Conservation (phyloP, 2,888 invertebrate species). For the Fissipunctia ypsillon region DNA sequence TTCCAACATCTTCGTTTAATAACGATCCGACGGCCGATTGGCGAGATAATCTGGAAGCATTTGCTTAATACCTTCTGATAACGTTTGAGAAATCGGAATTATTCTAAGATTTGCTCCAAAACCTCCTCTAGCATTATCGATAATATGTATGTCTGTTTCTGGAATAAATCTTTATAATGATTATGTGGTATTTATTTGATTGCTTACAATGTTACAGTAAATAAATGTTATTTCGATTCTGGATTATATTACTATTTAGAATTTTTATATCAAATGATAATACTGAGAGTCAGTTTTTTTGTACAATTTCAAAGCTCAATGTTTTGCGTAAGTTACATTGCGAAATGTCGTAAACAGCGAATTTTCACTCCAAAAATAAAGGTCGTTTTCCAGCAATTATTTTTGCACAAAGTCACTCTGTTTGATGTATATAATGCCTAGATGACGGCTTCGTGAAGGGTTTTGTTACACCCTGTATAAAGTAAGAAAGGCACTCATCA, state of each 20-base stretch:
- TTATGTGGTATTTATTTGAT: neutral
- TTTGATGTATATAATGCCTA: too few relatives aligned
- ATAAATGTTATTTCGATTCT: neutral
- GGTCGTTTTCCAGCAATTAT: too few relatives aligned
- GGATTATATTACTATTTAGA: neutral
- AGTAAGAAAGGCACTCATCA: too few relatives aligned
- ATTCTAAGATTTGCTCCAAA: constrained; percentile 55
- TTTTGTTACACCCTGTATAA: too few relatives aligned
- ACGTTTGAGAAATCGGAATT: constrained; percentile 66
- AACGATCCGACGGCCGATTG: constrained; percentile 41
- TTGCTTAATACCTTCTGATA: constrained; percentile 71
- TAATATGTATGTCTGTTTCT: constrained; percentile 5
- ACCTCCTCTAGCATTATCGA: constrained; percentile 20
- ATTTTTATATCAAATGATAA: neutral
- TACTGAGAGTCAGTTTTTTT: neutral
- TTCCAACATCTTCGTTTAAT: constrained; percentile 13
- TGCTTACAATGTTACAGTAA: neutral
- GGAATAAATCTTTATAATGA: neutral
- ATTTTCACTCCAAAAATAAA: too few relatives aligned
- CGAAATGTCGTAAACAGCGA: too few relatives aligned
- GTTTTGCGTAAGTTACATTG: too few relatives aligned
- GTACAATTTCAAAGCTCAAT: too few relatives aligned
- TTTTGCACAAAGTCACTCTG: too few relatives aligned
- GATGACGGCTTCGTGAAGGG: too few relatives aligned
- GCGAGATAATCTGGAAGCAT: constrained; percentile 64